Base-by-base conservation (phyloP, 1,140 invertebrate genomes). In the Dreissena polymorpha region DNA sequence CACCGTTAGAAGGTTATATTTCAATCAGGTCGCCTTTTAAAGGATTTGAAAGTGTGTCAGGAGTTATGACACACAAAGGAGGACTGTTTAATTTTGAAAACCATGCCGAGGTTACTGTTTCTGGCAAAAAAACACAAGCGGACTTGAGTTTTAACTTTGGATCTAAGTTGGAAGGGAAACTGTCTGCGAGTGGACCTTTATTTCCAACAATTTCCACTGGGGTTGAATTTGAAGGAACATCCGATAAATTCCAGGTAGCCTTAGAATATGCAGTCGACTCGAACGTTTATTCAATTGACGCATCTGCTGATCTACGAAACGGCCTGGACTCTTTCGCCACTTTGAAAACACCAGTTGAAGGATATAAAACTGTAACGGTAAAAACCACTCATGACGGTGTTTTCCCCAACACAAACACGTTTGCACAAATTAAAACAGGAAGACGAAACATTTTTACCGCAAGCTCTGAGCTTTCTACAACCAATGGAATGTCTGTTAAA, bases 131-230 rank as follows among this genome's bases (percentile, higher is more conserved):
- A 55, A 70, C 73, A 63, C 51, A 69, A 29, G 79, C 21, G 10
- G 73, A 85, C 25, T 23, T 85, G n/a, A 23, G 18, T 21, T 77
- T 85, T 51, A 63, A 71, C 55, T 39, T 82, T 21, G 73, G 29
- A 23, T 84, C 57, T 53, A 76, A 70, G 64, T 49, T 60, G 10
- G 55, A 51, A 71, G 64, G 51, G 49, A 74, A 49, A 74, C 23
- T 69, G 8, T 69, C 65, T 18, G 64, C 64, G 12, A 69, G 64
- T 13, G 55, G 65, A 69, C 76, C 76, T 49, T 50, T 51, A 18
- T 53, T 78, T 21, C 50, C 49, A 16, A 13, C 76, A 50, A 25
- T 50, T 53, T 39, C 29, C 13, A 10, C 27, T 23, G 65, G 49
- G 18, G 55, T 78, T 55, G 51, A 78, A 16, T 78, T 78, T 12